Base-by-base conservation (phyloP, 2,797 vertebrate genomes). In the Salmo trutta region DNA sequence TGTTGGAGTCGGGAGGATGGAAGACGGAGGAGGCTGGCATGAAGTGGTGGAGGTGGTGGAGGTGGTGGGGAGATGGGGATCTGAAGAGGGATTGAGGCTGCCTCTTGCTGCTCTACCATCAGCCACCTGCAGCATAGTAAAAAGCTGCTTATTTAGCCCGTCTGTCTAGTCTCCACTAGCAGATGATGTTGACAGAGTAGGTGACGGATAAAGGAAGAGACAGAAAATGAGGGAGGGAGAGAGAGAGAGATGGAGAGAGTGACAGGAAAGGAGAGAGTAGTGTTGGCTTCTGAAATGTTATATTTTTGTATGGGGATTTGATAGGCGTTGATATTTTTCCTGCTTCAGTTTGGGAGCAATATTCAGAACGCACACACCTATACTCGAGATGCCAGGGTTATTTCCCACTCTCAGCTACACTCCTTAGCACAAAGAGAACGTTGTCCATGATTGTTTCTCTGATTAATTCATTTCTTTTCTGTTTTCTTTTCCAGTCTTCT, bases 91-190 rank as follows among this genome's bases (percentile, higher is more conserved):
- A 86, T 83, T 88, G 89, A 85, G 84, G 84, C 84, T 84, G 88
- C 89, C 82, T 86, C 89, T 91, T 80, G 83, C 90, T 78, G 87
- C 80, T 81, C 88, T 87, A 82, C 76, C 86, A 91, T 93, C 89
- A 91, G 88, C 92, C 93, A 92, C 92, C 92, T 93, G 91, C 92
- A 88, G 90, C 75, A 92, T 85, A 90, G 82, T 82, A 82, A 87
- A 86, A 82, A 81, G 88, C 54, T 15, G 75, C 88, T 87, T 91
- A 78, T 87, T 84, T 85, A 90, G 86, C 68, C 81, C 8, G 85
- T 84, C 84, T 15, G 87, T 85, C 84, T 89, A 86, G 89, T 87
- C 86, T 80, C 69, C 74, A 41, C 80, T 31, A 68, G 87, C 88
- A 91, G 90, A 91, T 88, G 89, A 93, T 90, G 87, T 88, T 90